Percentiles rank a stretch among this genome's conserved stretches.
Conservation (phyloP, 2,888 invertebrate genomes). For the Stenichneumon culpator region DNA sequence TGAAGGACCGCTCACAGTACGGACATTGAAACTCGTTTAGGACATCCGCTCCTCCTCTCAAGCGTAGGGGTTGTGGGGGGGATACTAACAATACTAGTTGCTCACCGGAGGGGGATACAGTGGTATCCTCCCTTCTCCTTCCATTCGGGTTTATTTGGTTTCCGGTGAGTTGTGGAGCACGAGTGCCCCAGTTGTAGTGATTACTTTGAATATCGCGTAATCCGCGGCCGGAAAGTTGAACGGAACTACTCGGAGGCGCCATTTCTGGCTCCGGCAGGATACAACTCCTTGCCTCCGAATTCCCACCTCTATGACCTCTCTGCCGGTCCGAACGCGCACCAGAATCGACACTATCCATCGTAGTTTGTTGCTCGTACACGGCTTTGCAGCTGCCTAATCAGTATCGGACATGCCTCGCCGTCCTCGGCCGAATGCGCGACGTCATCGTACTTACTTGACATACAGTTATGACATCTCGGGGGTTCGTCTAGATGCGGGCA, state of each 20-base stretch:
- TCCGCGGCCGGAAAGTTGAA: constrained; percentile 40
- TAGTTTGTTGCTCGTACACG: not conserved
- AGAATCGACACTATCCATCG: not conserved
- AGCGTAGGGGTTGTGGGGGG: no score
- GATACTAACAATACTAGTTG: no score
- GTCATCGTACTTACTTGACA: no score
- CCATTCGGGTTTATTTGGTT: not conserved
- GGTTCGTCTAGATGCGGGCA: no score
- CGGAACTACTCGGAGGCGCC: constrained; percentile 18
- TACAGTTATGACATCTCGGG: no score
- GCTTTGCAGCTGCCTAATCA: no score
- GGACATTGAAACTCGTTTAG: no score
- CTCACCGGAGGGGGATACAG: constrained; percentile 21
- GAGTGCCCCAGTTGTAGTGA: not conserved
- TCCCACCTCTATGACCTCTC: not conserved
- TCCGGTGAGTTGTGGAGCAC: not conserved
- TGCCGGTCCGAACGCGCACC: not conserved
- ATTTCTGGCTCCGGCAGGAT: constrained; percentile 44
- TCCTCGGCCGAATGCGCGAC: no score
- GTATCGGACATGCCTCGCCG: no score
- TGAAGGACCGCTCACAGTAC: no score
- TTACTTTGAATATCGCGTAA: constrained; percentile 27
- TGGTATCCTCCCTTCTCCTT: constrained; percentile 18
- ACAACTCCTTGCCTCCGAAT: constrained; percentile 1
- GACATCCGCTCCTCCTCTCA: not conserved